A percentile compares a stretch with the other conserved stretches of the same genome.
Conservation (phyloP, 2,797 vertebrate species). For the Falco cherrug region DNA sequence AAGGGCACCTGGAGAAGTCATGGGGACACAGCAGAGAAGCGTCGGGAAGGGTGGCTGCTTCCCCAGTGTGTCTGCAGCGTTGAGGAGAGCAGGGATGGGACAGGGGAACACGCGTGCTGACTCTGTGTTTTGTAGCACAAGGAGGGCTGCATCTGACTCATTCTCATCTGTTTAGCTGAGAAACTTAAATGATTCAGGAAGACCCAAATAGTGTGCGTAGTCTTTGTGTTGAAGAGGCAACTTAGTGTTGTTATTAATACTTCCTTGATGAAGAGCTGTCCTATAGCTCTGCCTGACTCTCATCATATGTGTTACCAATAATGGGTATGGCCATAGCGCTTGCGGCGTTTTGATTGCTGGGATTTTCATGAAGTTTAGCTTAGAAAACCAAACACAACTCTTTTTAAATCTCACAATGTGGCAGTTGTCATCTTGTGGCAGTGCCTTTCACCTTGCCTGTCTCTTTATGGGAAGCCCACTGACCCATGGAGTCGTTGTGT, state of each 20-base stretch:
- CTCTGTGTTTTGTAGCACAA: neutral
- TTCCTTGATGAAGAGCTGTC: neutral
- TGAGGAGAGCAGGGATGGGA: neutral
- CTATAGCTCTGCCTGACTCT: neutral
- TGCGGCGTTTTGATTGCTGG: neutral
- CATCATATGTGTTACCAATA: accelerated
- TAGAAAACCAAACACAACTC: neutral
- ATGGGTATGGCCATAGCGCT: neutral
- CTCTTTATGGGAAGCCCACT: neutral
- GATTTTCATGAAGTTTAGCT: neutral
- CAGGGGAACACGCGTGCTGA: accelerated
- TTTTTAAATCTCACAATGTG: neutral
- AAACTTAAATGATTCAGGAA: neutral
- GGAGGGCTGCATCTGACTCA: neutral
- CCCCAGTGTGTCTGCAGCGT: accelerated
- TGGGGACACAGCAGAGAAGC: neutral
- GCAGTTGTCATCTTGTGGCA: neutral
- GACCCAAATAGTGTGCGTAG: neutral
- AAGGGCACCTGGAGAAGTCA: neutral
- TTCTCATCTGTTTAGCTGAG: neutral
- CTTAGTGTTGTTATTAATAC: neutral
- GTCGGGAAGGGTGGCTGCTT: neutral
- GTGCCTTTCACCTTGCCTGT: neutral
- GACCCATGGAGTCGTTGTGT: neutral
- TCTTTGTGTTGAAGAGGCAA: neutral